A percentile compares a stretch with the other conserved stretches of the same genome.
Evolutionary conservation across 2,888 invertebrate species (phyloP).

Genomic region (Sarcophaga subvicina): DNA sequence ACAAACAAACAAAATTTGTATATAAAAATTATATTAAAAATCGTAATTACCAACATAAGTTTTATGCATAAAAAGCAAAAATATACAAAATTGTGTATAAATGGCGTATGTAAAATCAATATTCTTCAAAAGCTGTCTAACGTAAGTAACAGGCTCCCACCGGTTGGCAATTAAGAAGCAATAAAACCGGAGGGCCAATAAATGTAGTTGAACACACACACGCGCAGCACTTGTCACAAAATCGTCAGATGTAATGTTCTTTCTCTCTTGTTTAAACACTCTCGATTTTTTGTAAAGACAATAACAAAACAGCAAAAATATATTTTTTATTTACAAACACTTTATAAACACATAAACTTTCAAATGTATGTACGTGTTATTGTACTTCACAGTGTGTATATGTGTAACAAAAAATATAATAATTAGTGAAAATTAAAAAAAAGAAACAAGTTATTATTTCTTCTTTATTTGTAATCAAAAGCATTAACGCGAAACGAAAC

Average conservation of each 20-base stretch:
- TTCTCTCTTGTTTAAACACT: not conserved
- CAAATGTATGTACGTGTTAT: not conserved
- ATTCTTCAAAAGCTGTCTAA: not conserved
- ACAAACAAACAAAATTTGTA: not conserved
- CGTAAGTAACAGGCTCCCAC: conserved; percentile 38
- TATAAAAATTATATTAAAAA: not conserved
- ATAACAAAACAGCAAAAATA: conserved; percentile 8
- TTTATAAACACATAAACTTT: not conserved
- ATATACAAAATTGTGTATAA: not conserved
- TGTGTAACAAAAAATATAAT: not conserved
- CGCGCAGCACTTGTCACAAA: not conserved
- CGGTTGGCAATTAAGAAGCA: conserved; percentile 53
- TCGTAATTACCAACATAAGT: conserved; percentile 53
- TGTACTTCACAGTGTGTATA: not conserved
- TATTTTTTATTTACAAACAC: conserved; percentile 22
- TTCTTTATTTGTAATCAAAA: conserved; percentile 19
- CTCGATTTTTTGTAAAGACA: conserved; percentile 22
- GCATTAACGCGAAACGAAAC: conserved; percentile 29
- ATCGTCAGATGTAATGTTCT: conserved; percentile 2
- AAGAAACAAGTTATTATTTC: not conserved
- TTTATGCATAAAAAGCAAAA: not conserved
- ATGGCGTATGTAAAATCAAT: not conserved
- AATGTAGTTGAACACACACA: conserved; percentile 20
- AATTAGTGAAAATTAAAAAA: conserved; percentile 4
- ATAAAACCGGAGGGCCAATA: conserved; percentile 52